Conservation (phyloP, 2,888 invertebrate species). For the Anorthoa munda region DNA sequence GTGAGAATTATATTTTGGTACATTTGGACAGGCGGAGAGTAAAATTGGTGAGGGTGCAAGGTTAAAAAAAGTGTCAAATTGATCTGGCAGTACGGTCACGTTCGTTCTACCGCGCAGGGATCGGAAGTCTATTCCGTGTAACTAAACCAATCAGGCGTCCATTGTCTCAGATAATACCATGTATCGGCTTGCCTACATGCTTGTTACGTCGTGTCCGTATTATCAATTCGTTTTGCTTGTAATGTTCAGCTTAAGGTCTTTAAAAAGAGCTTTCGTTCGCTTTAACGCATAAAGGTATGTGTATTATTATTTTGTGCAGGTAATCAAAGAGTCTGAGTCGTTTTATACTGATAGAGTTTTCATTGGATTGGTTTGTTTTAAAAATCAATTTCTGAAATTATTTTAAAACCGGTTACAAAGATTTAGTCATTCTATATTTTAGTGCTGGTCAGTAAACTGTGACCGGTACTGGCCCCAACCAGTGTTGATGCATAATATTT, state of each 20-base stretch:
- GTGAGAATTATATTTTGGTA: constrained; percentile 38
- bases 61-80: constrained; percentile 80
- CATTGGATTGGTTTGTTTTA: constrained; percentile 14
- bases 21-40: constrained; percentile 27
- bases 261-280: constrained; percentile 41
- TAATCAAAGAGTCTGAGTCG: not conserved
- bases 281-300: constrained; percentile 20
- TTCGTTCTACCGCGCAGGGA: constrained; percentile 75
- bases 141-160: constrained; percentile 87
- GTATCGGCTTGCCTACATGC: constrained; percentile 73
- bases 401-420: constrained; percentile 25
- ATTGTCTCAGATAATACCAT: constrained; percentile 84
- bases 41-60: constrained; percentile 61
- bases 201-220: constrained; percentile 64
- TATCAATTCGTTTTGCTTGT: constrained; percentile 59
- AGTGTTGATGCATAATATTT: constrained; percentile 38
- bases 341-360: constrained; percentile 9
- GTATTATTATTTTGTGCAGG: constrained; percentile 23
- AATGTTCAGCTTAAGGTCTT: constrained; percentile 39
- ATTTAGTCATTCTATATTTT: constrained; percentile 24
- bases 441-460: constrained; percentile 40
- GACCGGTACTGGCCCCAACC: constrained; percentile 46
- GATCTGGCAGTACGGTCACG: constrained; percentile 83
- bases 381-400: not conserved
- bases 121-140: constrained; percentile 84